Conservation (phyloP, 2,888 invertebrate species). For the Argyra leucocephala region DNA sequence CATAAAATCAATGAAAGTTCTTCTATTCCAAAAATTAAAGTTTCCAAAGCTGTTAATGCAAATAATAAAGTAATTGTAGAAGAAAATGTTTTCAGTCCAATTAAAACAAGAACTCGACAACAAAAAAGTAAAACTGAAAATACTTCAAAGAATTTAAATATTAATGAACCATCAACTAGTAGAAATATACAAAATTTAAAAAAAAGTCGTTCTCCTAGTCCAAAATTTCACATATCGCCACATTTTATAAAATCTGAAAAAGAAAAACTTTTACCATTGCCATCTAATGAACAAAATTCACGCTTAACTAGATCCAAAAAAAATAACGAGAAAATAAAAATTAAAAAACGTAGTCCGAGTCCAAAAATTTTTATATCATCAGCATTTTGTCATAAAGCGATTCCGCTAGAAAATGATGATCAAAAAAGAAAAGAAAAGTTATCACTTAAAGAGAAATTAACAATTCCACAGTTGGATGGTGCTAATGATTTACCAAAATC, state of each 20-base stretch:
- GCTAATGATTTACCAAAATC: conserved; percentile 40
- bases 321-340: not conserved
- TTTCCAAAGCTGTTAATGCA: conserved; percentile 24
- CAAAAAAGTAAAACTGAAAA: conserved; percentile 10
- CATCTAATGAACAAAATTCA: conserved; percentile 7
- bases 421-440: not conserved
- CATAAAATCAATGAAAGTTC: not conserved
- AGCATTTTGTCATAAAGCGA: conserved; percentile 27
- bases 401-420: conserved; percentile 12
- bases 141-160: too few species aligned
- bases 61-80: not conserved
- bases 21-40: conserved; percentile 27
- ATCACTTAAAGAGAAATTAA: conserved; percentile 22
- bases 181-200: not conserved
- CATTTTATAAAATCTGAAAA: not conserved
- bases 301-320: not conserved
- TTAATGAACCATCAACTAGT: not conserved
- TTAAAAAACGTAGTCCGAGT: conserved; percentile 25
- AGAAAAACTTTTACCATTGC: conserved; percentile 21
- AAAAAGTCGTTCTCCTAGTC: conserved; percentile 16
- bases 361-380: conserved; percentile 34
- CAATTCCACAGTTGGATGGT: conserved; percentile 49
- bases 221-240: conserved; percentile 14
- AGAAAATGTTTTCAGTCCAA: not conserved
- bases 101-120: conserved; percentile 7